Evolutionary conservation across 2,797 vertebrate species (phyloP).

Genomic region (Urosaurus nigricauda): DNA sequence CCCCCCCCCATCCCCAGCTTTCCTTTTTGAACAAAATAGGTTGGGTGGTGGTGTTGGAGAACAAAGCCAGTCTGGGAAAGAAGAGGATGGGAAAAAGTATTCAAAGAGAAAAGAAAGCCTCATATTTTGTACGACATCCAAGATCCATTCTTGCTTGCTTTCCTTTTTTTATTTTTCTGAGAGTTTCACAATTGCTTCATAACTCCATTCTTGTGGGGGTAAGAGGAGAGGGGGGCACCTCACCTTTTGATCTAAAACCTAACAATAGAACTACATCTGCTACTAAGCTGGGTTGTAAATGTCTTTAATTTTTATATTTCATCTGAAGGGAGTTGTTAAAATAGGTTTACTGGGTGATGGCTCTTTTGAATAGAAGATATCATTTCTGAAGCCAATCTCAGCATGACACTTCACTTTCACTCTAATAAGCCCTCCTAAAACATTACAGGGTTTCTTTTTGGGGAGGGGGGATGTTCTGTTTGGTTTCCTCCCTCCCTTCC

Average conservation of each 20-base stretch:
- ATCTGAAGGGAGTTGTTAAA: slow-evolving; percentile 85
- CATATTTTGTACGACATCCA: slow-evolving; percentile 77
- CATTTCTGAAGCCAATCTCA: slow-evolving; percentile 77
- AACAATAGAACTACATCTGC: slow-evolving; percentile 84
- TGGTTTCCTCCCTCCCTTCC: slow-evolving; percentile 64
- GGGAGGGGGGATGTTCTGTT: slow-evolving; percentile 7
- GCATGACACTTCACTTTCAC: slow-evolving; percentile 82
- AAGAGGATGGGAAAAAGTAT: slow-evolving; percentile 62
- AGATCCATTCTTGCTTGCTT: slow-evolving; percentile 38
- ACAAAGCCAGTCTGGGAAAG: slow-evolving; percentile 56
- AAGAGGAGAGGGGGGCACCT: slow-evolving; percentile 73
- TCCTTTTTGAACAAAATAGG: slow-evolving; percentile 67
- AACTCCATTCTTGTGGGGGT: slow-evolving; percentile 72
- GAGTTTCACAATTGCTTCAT: slow-evolving; percentile 79
- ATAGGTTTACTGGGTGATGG: slow-evolving; percentile 82
- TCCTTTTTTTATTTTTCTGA: slow-evolving; percentile 69
- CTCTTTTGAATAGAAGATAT: slow-evolving; percentile 83
- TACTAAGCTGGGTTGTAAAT: slow-evolving; percentile 87
- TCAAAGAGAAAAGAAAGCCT: slow-evolving; percentile 67
- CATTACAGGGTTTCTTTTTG: slow-evolving; percentile 77
- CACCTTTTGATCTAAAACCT: slow-evolving; percentile 84
- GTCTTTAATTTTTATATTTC: slow-evolving; percentile 87
- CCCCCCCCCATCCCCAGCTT: not conserved
- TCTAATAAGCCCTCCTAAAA: slow-evolving; percentile 83
- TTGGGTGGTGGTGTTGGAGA: not conserved